Evolutionary conservation across 2,113 vertebrate species (phyloP), one percentile per base, ranked within the genome.

Genomic region (Sigmodon hispidus): DNA sequence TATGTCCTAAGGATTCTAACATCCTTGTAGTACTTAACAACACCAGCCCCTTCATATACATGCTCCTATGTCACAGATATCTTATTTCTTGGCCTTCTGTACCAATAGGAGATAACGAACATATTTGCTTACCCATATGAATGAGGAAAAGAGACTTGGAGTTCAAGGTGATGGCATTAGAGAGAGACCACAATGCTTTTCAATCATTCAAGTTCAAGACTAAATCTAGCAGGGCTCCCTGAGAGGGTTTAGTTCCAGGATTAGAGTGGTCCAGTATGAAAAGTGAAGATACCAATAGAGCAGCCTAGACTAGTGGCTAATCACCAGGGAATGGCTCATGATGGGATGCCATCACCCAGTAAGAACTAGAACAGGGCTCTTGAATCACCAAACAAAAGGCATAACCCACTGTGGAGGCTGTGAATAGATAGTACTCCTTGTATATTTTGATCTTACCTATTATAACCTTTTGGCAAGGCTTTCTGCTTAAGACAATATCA

Each of bases 391-490:
- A 12, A 9, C 43, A 63, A 83, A 84, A 76, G 72, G 59, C 10
- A 65, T 29, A 3, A 24, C 17, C 34, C 55, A 73, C 55, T 90
- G 34, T 86, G 72, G 75, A 92, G 48, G n/a, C 26, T 48, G 67
- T 84, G 76, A 22, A n/a, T 22, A 80, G 70, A 24, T 19, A 88
- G 34, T 59, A n/a, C 24, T 92, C n/a, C 85, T 36, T 63, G 87
- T 73, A 9, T 50, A 94, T 72, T 81, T 91, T 36, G 22, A 55
- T 87, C 83, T 96, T 21, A 48, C 31, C 55, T 36, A 40, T 22
- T 34, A 94, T 6, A 89, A 87, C 40, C 34, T 48, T 90, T 50
- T 21, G 95, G 93, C 59, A 63, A 95, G 91, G n/a, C 52, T 65
- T 89, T 61, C 22, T 94, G 50, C 59, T 93, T 87, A 36, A 95